phyloP scores from a whole-genome alignment of 2,797 vertebrate genomes.

The Eulemur rubriventer region DNA sequence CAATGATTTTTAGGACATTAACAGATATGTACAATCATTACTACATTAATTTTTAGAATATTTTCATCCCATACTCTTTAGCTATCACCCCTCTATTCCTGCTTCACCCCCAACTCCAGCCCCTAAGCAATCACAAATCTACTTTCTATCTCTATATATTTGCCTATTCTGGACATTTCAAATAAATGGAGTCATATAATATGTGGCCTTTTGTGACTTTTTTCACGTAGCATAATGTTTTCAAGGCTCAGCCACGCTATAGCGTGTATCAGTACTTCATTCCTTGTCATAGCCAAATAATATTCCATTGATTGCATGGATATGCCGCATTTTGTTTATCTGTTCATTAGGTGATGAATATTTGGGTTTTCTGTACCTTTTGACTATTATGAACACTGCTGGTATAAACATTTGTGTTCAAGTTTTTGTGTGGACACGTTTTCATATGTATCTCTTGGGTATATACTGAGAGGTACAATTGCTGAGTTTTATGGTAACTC shows the following conservation, averaged over 20 bases:
- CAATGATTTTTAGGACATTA: not conserved
- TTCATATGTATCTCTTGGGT: not conserved
- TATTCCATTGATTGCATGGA: not conserved
- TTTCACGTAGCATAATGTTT: not conserved
- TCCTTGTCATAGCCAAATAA: not conserved
- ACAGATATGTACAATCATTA: not conserved
- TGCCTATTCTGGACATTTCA: not conserved
- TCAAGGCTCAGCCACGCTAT: not conserved
- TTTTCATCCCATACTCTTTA: not conserved
- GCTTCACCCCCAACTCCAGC: not conserved
- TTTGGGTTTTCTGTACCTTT: not conserved
- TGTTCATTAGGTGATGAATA: not conserved
- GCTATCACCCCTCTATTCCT: not conserved
- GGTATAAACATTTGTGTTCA: not conserved
- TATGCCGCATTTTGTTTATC: not conserved
- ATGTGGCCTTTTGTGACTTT: not conserved
- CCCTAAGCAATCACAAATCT: not conserved
- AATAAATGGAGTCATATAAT: not conserved
- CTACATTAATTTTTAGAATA: not conserved
- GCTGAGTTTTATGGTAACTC: not conserved
- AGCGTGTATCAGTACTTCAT: not conserved
- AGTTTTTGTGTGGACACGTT: not conserved
- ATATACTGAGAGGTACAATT: not conserved
- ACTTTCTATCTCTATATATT: not conserved
- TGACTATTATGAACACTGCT: not conserved